A percentile compares a stretch with the other conserved stretches of the same genome.
Evolutionary conservation across 2,888 invertebrate genomes (phyloP).

Genomic region (Cephus rjabovi): DNA sequence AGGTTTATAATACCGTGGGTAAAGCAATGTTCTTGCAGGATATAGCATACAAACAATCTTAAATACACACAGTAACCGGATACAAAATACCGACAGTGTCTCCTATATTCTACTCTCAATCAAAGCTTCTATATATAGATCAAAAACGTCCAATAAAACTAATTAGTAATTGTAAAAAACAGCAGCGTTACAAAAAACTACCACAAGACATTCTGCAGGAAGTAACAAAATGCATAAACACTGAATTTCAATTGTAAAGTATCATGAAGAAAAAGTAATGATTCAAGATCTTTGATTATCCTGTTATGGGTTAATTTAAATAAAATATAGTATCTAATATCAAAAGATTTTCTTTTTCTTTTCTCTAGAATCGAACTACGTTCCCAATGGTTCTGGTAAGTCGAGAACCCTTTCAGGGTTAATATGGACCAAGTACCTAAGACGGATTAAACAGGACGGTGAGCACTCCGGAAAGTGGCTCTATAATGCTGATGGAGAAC

Average conservation of each 20-base stretch:
- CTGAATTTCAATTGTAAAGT: background rate
- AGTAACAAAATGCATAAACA: background rate
- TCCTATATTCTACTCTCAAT: background rate
- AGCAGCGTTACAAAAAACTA: background rate
- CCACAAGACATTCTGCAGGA: background rate
- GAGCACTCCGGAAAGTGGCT: background rate
- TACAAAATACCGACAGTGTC: background rate
- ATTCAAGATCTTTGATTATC: background rate
- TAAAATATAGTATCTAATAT: background rate
- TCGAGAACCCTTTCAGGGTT: slow-evolving; percentile 7
- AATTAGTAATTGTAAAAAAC: background rate
- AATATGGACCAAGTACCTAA: background rate
- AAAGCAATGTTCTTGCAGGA: slow-evolving; percentile 20
- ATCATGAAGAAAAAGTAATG: background rate
- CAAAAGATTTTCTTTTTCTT: background rate
- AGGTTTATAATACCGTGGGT: slow-evolving; percentile 36
- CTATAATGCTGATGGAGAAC: background rate
- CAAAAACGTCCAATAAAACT: background rate
- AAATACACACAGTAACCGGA: background rate
- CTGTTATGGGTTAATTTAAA: background rate
- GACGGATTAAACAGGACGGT: background rate
- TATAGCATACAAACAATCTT: background rate
- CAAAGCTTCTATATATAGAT: background rate
- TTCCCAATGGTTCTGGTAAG: background rate
- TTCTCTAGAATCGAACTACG: background rate